Base-by-base conservation (phyloP, 1,140 invertebrate species). In the Drosophila lacteicornis region DNA sequence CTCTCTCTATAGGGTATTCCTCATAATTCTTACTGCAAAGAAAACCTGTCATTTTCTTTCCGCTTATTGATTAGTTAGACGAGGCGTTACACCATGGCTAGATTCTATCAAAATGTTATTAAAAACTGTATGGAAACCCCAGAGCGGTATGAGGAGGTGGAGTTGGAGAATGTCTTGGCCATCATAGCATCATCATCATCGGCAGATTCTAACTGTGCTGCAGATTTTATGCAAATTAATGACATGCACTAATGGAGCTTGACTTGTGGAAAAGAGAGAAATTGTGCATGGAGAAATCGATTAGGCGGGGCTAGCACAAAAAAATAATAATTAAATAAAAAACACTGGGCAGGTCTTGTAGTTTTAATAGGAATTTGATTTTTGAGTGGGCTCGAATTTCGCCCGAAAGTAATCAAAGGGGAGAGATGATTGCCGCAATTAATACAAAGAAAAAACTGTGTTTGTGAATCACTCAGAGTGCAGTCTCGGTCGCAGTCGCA, bases 201-300 rank as follows among this genome's bases (percentile, higher is more conserved):
- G 45, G 42, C 67, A 68, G 65, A 66, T 74, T 77, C 77, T 84
- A 87, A 88, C 83, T 73, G 68, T 60, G 79, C 83, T 61, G 75
- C 69, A 77, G 73, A 80, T 80, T 79, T 79, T 73, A 86, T 82
- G 80, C 77, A 87, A 87, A 88, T 87, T 87, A 87, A 87, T 87
- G 84, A 78, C 68, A 87, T 80, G 76, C 83, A 86, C 84, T 86
- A 86, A 86, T 86, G 83, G 84, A 87, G 75, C 75, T 56, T 61
- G 75, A 77, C 70, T 75, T 69, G 46, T 33, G 71, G 49, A 60
- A 76, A 57, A 59, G 27, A 57, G 27, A 55, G 40, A 68, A 62
- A 75, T 51, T 65, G 55, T 45, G 45, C 56, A 70, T 38, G 45
- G 58, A 58, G 65, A 68, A 85, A 85, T 78, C 80, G 79, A 87